Conservation (phyloP, 2,888 invertebrate genomes). For the Candidula unifasciata region DNA sequence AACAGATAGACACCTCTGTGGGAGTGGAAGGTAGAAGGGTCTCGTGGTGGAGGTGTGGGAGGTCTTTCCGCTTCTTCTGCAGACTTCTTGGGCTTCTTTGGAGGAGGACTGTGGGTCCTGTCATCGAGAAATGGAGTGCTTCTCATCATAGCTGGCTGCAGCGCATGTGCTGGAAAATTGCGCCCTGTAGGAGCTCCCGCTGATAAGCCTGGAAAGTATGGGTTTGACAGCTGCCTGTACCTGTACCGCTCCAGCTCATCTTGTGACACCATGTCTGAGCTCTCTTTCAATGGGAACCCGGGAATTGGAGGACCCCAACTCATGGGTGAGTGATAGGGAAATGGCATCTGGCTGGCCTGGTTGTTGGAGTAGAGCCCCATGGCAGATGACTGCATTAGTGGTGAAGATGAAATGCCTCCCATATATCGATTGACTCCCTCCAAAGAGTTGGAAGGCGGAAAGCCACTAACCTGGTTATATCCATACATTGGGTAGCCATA, state of each 20-base stretch:
- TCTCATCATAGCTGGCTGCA: slow-evolving; percentile 48
- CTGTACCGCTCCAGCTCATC: slow-evolving; percentile 47
- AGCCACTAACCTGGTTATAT: slow-evolving; percentile 47
- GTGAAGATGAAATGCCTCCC: slow-evolving; percentile 51
- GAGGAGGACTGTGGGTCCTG: slow-evolving; percentile 44
- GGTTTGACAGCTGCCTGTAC: slow-evolving; percentile 47
- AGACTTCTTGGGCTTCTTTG: slow-evolving; percentile 48
- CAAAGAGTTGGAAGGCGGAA: slow-evolving; percentile 41
- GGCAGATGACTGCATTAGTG: slow-evolving; percentile 45
- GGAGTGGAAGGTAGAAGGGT: slow-evolving; percentile 50
- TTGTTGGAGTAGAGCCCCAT: slow-evolving; percentile 49
- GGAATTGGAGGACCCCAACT: slow-evolving; percentile 50
- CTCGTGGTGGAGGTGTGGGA: slow-evolving; percentile 44
- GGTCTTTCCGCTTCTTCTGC: slow-evolving; percentile 45
- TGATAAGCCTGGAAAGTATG: slow-evolving; percentile 45
- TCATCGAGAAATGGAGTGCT: slow-evolving; percentile 43
- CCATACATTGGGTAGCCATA: slow-evolving; percentile 51
- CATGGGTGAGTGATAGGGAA: slow-evolving; percentile 49
- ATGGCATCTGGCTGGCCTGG: slow-evolving; percentile 46
- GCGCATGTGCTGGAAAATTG: slow-evolving; percentile 43
- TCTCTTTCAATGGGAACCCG: slow-evolving; percentile 41
- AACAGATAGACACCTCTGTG: slow-evolving; percentile 51
- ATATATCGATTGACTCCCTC: slow-evolving; percentile 49
- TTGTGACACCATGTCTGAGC: slow-evolving; percentile 45
- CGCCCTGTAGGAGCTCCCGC: slow-evolving; percentile 44